phyloP scores from a whole-genome alignment of 2,888 invertebrate species.

The Pegoplata infirma region DNA sequence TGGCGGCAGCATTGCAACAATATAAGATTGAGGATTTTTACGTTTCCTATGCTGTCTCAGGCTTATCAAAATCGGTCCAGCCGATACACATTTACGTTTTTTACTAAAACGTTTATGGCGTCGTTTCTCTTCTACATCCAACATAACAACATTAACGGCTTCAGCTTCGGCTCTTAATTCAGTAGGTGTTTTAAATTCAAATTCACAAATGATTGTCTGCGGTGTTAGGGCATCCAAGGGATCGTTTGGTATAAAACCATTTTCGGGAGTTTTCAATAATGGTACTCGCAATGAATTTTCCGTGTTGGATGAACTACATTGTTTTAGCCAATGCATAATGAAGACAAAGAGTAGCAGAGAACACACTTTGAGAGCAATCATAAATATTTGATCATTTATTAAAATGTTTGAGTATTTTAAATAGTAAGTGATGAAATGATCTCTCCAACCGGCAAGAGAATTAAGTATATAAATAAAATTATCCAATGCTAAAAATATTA shows the following conservation, averaged over 20 bases:
- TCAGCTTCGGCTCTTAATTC: slow-evolving; percentile 70
- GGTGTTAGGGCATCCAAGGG: slow-evolving; percentile 29
- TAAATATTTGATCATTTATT: slow-evolving; percentile 68
- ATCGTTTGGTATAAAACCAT: slow-evolving; percentile 4
- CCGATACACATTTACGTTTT: slow-evolving; percentile 75
- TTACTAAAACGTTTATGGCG: slow-evolving; percentile 72
- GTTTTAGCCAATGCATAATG: slow-evolving; percentile 68
- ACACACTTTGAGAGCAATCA: slow-evolving; percentile 68
- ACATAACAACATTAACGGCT: slow-evolving; percentile 68
- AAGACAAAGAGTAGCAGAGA: slow-evolving; percentile 70
- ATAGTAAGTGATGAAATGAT: slow-evolving; percentile 36
- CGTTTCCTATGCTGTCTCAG: slow-evolving; percentile 64
- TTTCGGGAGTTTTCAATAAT: not conserved
- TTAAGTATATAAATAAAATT: slow-evolving; percentile 58
- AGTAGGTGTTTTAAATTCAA: slow-evolving; percentile 70
- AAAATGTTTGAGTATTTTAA: slow-evolving; percentile 61
- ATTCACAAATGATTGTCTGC: slow-evolving; percentile 67
- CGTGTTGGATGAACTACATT: slow-evolving; percentile 13
- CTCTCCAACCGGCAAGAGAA: slow-evolving; percentile 50
- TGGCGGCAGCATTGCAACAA: slow-evolving; percentile 61
- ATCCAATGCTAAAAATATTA: slow-evolving; percentile 42
- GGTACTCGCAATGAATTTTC: not conserved
- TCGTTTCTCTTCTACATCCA: slow-evolving; percentile 73
- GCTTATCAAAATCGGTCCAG: slow-evolving; percentile 75
- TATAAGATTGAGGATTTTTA: slow-evolving; percentile 7